Conservation (phyloP, 2,888 invertebrate species). For the Branchipolynoe longqiensis region DNA sequence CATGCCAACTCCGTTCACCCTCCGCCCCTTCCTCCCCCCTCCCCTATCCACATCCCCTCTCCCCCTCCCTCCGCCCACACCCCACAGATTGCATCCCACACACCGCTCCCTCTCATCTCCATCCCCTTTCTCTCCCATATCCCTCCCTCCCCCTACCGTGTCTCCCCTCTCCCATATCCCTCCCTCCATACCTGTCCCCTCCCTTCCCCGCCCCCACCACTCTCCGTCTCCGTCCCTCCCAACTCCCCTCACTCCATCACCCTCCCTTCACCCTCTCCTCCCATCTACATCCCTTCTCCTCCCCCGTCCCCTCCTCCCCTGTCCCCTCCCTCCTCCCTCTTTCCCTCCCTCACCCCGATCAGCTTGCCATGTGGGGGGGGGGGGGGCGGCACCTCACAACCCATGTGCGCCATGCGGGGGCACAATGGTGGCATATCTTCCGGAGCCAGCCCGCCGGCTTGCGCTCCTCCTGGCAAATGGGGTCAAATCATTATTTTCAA, state of each 20-base stretch:
- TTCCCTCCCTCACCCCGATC: neutral
- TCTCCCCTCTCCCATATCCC: no score
- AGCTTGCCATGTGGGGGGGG: neutral
- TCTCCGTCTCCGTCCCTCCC: no score
- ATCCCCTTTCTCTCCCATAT: neutral
- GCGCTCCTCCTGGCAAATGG: neutral
- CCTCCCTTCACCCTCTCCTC: no score
- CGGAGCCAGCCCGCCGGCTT: neutral
- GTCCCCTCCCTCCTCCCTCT: neutral
- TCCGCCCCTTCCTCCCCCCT: no score
- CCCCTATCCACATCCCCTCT: neutral
- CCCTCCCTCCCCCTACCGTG: neutral
- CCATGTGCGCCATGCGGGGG: neutral
- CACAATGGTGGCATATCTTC: neutral
- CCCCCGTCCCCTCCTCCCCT: neutral
- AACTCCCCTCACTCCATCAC: no score
- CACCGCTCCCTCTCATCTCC: neutral
- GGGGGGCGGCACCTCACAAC: neutral
- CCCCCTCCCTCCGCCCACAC: neutral
- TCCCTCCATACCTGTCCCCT: neutral
- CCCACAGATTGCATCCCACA: no score
- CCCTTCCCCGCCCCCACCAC: no score
- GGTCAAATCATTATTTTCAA: conserved; percentile 5
- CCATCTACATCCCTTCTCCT: neutral
- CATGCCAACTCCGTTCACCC: no score